A percentile compares a stretch with the other conserved stretches of the same genome.
These are phyloP conservation scores for Caracal caracal DNA, from an alignment of 2,113 vertebrate genomes.

Conservation along the genomic window DNA sequence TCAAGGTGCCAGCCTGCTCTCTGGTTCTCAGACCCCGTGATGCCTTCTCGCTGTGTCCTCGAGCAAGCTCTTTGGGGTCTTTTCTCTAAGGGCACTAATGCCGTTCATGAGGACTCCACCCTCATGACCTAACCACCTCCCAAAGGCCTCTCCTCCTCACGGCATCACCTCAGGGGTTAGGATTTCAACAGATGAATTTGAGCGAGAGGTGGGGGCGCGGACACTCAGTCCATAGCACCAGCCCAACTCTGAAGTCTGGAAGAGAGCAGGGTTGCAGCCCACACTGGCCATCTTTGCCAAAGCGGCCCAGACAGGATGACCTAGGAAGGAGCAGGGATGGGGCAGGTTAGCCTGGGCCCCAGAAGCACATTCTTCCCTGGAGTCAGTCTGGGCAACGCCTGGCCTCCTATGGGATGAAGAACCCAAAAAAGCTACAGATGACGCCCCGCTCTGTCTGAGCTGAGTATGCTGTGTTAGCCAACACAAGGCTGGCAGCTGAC, in stretches of 20 bases:
- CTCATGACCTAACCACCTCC: neutral
- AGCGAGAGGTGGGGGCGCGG: neutral
- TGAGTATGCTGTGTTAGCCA: neutral
- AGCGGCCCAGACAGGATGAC: neutral
- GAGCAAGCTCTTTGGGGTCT: neutral
- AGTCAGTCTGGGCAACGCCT: neutral
- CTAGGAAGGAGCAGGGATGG: neutral
- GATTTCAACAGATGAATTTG: neutral
- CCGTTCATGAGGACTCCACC: neutral
- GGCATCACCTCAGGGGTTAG: no score
- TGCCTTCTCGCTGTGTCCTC: neutral
- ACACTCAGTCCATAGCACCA: neutral
- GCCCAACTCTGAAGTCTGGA: neutral
- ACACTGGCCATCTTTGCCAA: no score
- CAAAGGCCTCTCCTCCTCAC: neutral
- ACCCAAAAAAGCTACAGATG: neutral
- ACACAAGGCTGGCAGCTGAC: neutral
- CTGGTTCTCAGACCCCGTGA: neutral
- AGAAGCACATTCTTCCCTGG: neutral
- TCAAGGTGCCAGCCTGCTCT: neutral
- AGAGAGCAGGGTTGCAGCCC: no score
- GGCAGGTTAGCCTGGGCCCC: no score
- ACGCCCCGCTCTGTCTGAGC: neutral
- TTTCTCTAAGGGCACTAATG: neutral
- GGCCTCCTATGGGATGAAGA: neutral